Base-by-base conservation (phyloP, 2,888 invertebrate genomes). In the Falcaria lacertinaria region DNA sequence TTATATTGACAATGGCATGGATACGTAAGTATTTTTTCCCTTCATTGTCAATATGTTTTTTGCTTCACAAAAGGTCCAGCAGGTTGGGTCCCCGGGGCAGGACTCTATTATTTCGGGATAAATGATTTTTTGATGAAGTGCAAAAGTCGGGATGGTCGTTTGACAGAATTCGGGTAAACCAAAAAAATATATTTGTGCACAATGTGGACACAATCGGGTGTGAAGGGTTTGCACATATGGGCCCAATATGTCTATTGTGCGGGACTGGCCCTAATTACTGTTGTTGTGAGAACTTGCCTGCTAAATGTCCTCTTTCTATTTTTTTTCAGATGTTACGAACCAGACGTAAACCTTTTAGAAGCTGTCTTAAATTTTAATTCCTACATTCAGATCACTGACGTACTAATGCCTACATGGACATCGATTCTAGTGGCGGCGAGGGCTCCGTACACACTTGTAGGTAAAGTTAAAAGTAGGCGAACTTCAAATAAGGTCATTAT, bases 41-140 rank as follows among this genome's bases (percentile, higher is more conserved):
- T 45, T 54, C 56, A 58, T 80, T 78, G 74, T 77, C 50, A 48
- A 35, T 6, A 34, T n/a, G n/a, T n/a, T n/a, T n/a, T n/a, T n/a
- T n/a, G n/a, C 35, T 47, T 52, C 72, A 77, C 80, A 82, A 71
- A 68, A 68, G 62, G 48, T 45, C 64, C 61, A 72, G 71, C 83
- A 84, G 84, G 86, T 86, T 80, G 69, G 61, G n/a, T n/a, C n/a
- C n/a, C n/a, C n/a, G n/a, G n/a, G 64, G 42, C 48, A 60, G 64
- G 61, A 66, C 69, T 68, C 69, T 55, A 84, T 84, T 84, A 80
- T 86, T 71, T 63, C 46, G 62, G 62, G 70, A 73, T 85, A 87
- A 87, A 88, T 88, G 69, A 78, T 79, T 78, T 71, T 88, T 88
- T 89, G 88, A 88, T 89, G 88, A 88, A 89, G 85, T 89, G 86